A percentile compares a stretch with the other conserved stretches of the same genome.
Conservation (phyloP, 1,140 invertebrate species). For the Ridgeia piscesae region DNA sequence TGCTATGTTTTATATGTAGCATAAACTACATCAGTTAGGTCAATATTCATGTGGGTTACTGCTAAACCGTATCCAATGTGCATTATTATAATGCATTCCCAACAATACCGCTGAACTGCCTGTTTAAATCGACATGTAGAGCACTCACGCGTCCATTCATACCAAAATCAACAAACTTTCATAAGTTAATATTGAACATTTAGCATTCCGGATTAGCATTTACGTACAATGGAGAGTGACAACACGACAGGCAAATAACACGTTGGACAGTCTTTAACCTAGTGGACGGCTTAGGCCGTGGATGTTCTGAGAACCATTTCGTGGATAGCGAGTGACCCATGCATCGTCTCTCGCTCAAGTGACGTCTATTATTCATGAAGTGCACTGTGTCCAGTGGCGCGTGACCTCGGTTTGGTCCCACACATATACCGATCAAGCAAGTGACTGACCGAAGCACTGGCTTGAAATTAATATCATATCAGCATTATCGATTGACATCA, state of each 20-base stretch:
- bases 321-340: not conserved
- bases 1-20: not conserved
- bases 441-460: not conserved
- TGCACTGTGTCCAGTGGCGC: not conserved
- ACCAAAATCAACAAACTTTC: not conserved
- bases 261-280: not conserved
- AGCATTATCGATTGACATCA: not conserved
- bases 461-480: not conserved
- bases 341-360: not conserved
- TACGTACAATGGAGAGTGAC: not conserved
- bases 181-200: not conserved
- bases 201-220: not conserved
- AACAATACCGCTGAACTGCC: not conserved
- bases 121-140: not conserved
- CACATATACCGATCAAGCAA: not conserved
- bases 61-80: not conserved
- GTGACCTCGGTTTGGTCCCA: not conserved
- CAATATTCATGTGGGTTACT: not conserved
- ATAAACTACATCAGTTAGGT: not conserved
- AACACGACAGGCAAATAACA: not conserved
- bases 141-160: not conserved
- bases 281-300: not conserved
- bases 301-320: not conserved
- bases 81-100: not conserved
- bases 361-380: not conserved